Percentiles rank a stretch among this genome's conserved stretches.
These are phyloP conservation scores for Nannospalax galili DNA, from an alignment of 2,113 vertebrate species.

Conservation along the genomic window DNA sequence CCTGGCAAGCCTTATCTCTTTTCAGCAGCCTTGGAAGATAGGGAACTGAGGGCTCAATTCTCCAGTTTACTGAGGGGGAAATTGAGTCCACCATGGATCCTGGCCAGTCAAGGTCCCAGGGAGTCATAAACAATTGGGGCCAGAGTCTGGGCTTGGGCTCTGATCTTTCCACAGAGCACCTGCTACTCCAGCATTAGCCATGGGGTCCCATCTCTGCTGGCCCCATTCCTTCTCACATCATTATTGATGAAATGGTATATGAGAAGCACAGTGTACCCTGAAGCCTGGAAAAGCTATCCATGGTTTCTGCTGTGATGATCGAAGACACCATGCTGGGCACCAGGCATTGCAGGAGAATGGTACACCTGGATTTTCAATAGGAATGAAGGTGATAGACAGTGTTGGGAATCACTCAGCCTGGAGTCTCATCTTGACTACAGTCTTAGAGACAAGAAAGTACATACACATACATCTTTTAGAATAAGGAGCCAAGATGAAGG, in stretches of 20 bases:
- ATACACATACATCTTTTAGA: rapidly evolving
- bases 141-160: not conserved
- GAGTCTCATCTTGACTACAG: not conserved
- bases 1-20: slow-evolving; percentile 25
- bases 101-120: not conserved
- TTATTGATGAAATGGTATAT: not conserved
- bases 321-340: no score
- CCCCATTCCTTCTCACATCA: not conserved
- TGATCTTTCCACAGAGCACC: not conserved
- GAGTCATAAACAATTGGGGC: not conserved
- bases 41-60: not conserved
- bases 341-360: not conserved
- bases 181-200: rapidly evolving
- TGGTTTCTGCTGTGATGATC: not conserved
- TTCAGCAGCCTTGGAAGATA: slow-evolving; percentile 33
- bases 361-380: not conserved
- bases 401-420: not conserved
- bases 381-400: not conserved
- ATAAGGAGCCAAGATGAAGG: not conserved
- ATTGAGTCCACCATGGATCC: not conserved
- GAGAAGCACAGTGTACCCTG: not conserved
- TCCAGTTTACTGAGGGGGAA: slow-evolving; percentile 39
- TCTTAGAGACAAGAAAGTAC: not conserved
- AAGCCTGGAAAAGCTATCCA: not conserved
- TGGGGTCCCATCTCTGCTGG: rapidly evolving